Conservation (phyloP, 1,140 invertebrate species). For the Theocolax elegans region DNA sequence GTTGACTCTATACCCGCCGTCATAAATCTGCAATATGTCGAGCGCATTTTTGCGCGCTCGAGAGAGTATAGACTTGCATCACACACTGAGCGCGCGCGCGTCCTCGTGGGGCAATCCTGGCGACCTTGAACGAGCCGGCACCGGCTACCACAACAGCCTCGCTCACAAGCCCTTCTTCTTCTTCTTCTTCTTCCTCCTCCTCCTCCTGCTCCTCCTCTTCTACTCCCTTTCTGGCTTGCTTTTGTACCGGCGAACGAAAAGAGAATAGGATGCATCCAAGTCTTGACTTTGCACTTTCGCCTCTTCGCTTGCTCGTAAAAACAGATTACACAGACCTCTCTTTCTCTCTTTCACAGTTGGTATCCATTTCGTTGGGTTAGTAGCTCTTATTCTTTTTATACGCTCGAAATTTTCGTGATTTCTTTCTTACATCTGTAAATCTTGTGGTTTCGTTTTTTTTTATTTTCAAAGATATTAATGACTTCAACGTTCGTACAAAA, state of each 20-base stretch:
- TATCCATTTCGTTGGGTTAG: not conserved
- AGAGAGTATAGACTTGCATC: slow-evolving; percentile 26
- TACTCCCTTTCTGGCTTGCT: not conserved
- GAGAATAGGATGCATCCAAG: not conserved
- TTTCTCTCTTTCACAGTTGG: too few species aligned
- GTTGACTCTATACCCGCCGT: too few species aligned
- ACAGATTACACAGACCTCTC: too few species aligned
- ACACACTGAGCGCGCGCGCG: not conserved
- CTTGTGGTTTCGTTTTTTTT: too few species aligned
- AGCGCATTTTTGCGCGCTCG: not conserved
- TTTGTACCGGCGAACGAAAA: not conserved
- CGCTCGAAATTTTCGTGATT: too few species aligned
- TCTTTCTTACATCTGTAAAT: too few species aligned
- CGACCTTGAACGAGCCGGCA: slow-evolving; percentile 21
- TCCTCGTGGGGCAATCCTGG: slow-evolving; percentile 16
- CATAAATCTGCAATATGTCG: slow-evolving; percentile 28
- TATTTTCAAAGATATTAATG: too few species aligned
- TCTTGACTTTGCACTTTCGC: too few species aligned
- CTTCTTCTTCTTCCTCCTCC: not conserved
- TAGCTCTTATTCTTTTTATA: too few species aligned
- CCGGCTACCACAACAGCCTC: not conserved
- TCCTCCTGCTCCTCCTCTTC: not conserved
- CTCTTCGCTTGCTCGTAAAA: too few species aligned
- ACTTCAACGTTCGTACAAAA: too few species aligned
- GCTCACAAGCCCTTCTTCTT: not conserved